A percentile compares a stretch with the other conserved stretches of the same genome.
Evolutionary conservation across 2,113 vertebrate genomes (phyloP).

Genomic region (Microcebus murinus): DNA sequence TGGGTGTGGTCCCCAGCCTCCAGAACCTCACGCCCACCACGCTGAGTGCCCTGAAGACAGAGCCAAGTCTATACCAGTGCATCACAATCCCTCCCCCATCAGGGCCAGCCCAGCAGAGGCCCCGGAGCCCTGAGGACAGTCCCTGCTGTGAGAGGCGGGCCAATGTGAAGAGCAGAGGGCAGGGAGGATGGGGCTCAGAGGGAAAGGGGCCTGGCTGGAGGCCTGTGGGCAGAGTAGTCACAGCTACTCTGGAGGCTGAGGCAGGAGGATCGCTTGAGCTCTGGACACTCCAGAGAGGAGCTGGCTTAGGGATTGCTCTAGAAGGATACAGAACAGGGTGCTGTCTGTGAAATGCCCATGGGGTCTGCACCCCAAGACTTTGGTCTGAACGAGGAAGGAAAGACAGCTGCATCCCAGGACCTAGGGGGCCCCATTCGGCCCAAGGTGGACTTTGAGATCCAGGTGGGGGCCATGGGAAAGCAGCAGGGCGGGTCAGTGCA

Average conservation of each 20-base stretch:
- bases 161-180: background rate
- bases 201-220: too few species aligned
- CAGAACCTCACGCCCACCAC: background rate
- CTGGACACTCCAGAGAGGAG: background rate
- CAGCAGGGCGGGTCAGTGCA: background rate
- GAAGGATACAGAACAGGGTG: background rate
- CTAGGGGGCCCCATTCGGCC: background rate
- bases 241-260: background rate
- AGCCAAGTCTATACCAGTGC: background rate
- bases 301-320: background rate
- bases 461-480: background rate
- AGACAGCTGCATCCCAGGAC: background rate
- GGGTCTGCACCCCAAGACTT: background rate
- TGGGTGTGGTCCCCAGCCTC: background rate
- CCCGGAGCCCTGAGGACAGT: background rate
- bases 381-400: background rate
- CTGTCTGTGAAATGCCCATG: background rate
- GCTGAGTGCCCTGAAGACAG: background rate
- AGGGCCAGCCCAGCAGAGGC: background rate
- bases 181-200: background rate
- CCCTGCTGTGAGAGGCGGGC: background rate
- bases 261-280: too few species aligned
- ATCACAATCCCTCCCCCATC: background rate
- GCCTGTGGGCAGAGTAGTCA: background rate
- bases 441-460: conserved; percentile 62